Conservation (phyloP, 2,113 vertebrate genomes). For the Pelecanus crispus region DNA sequence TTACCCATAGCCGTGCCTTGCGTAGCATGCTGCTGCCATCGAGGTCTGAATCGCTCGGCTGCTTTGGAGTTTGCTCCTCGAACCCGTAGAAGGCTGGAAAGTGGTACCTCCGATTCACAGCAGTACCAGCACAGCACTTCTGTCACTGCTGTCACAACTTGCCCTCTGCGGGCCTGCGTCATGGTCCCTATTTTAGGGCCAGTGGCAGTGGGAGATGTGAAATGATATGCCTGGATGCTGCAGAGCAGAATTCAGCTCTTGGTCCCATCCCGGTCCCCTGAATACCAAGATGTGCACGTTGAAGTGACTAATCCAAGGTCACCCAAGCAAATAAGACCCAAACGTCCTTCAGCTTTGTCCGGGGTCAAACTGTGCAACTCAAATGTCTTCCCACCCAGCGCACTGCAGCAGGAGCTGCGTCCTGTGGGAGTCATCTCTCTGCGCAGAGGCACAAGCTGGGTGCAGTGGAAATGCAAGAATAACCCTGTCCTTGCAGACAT, state of each 20-base stretch:
- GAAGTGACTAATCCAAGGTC: neutral
- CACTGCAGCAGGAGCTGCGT: neutral
- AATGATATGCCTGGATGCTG: neutral
- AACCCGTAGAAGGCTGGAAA: rapidly evolving
- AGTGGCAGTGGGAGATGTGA: neutral
- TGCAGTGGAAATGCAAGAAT: neutral
- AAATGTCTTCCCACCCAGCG: neutral
- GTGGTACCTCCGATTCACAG: neutral
- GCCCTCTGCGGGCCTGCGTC: rapidly evolving
- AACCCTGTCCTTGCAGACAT: neutral
- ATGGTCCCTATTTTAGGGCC: neutral
- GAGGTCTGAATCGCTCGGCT: neutral
- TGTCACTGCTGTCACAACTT: neutral
- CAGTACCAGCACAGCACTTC: neutral
- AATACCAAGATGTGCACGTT: rapidly evolving
- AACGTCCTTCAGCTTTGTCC: neutral
- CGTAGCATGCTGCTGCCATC: neutral
- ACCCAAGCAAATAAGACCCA: neutral
- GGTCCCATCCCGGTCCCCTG: rapidly evolving
- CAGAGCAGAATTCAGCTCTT: neutral
- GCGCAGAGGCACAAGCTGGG: neutral
- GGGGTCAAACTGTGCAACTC: neutral
- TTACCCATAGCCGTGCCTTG: rapidly evolving
- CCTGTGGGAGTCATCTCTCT: neutral
- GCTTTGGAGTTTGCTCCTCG: neutral